Conservation (phyloP, 2,113 vertebrate species). For the Stigmatopora nigra region DNA sequence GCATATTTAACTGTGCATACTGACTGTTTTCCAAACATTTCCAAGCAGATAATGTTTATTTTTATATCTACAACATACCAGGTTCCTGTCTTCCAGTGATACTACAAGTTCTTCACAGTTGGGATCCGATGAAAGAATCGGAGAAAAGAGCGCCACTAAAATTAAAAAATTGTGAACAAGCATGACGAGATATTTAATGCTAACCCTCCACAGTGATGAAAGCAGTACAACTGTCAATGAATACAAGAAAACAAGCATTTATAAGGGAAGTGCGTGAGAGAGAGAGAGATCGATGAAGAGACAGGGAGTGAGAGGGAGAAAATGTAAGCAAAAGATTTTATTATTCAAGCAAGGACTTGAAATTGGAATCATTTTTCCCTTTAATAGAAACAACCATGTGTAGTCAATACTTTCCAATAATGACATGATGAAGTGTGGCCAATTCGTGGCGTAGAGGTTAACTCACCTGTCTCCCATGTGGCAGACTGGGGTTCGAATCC, state of each 20-base stretch:
- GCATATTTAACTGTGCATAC: background rate
- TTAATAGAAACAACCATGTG: too few species aligned
- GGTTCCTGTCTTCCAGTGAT: constrained; percentile 21
- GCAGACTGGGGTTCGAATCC: too few species aligned
- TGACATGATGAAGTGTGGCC: too few species aligned
- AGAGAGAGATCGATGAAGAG: background rate
- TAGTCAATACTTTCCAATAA: too few species aligned
- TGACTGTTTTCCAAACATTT: background rate
- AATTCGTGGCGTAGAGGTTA: too few species aligned
- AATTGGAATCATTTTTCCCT: background rate
- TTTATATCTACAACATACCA: constrained; percentile 24
- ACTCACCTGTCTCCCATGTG: too few species aligned
- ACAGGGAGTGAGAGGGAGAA: background rate
- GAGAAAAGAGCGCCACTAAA: background rate
- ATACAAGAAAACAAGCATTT: background rate
- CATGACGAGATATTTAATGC: background rate
- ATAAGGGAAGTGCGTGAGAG: background rate
- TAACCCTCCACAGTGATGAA: background rate
- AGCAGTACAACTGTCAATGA: background rate
- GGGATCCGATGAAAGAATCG: constrained; percentile 19
- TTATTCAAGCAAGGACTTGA: background rate
- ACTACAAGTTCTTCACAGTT: constrained; percentile 35
- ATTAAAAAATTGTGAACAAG: background rate
- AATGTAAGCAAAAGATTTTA: background rate
- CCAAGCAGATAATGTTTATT: background rate